Base-by-base conservation (phyloP, 2,113 vertebrate species). In the Mystacornis crossleyi region DNA sequence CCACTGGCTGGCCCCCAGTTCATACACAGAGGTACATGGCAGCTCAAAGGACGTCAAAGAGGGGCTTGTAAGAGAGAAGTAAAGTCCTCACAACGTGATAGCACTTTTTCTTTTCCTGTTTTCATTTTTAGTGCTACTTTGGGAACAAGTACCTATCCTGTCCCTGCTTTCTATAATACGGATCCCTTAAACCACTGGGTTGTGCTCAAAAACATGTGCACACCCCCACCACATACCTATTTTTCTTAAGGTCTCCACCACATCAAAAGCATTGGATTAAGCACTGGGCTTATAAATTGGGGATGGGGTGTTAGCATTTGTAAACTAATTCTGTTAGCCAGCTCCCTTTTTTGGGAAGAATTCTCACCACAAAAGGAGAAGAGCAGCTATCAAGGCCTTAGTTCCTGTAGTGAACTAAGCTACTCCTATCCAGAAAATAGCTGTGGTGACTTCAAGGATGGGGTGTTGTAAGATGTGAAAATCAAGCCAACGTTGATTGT, bases 121-220 rank as follows among this genome's bases (percentile, higher is more conserved):
- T 78, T 48, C 20, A 10, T 42, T 85, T 80, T 71, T 60, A 61
- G 33, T 16, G 23, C 72, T 92, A 3, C 58, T 72, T 82, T 25
- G 29, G 21, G 48, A 81, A 48, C 31, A 72, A 77, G 57, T 31
- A 82, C 18, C 33, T 64, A 1, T 31, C 4, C 18, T 29, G 9
- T 64, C 69, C 36, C 51, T 67, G 31, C 61, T 45, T 73, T 45
- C 31, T 82, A 7, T 29, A 16, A 1, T 23, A 17, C 1, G 4
- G 31, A 82, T 88, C 62, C n/a, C 10, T 84, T 48, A 45, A 82
- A 69, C 21, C 0, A 0, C 28, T 62, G 28, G 10, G 12, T 50
- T 86, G 18, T 29, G 42, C 1, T 3, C 14, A 6, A 34, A 48
- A 40, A n/a, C 0, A 0, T 8, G 6, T n/a, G 38, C n/a, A 61